These are phyloP conservation scores for Clarias batrachus DNA, from an alignment of 2,113 vertebrate species.

Conservation along the genomic window DNA sequence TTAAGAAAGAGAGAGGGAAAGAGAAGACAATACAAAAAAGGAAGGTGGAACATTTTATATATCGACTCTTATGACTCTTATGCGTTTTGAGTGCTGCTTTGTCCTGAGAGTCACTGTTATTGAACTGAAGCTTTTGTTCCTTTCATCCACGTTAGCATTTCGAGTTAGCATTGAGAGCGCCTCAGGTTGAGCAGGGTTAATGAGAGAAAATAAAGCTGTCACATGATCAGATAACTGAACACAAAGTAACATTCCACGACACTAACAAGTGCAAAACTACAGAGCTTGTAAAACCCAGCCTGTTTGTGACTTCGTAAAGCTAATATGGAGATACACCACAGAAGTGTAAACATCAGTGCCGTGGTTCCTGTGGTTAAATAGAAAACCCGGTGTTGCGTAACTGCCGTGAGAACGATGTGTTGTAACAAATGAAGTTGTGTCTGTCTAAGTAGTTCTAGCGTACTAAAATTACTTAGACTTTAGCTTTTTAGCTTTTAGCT, in stretches of 20 bases:
- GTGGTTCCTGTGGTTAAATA: background rate
- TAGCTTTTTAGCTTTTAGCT: no score
- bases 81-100: conserved; percentile 40
- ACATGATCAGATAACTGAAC: background rate
- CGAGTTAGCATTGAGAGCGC: background rate
- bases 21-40: background rate
- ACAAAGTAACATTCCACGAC: background rate
- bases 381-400: background rate
- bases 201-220: background rate
- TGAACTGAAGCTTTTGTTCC: background rate
- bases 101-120: conserved; percentile 34
- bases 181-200: background rate
- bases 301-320: background rate
- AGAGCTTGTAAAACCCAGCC: background rate
- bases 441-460: background rate
- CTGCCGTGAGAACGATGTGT: background rate
- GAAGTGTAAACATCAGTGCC: background rate
- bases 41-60: conserved; percentile 44
- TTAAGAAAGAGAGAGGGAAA: conserved; percentile 21
- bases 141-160: background rate
- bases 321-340: background rate
- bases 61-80: conserved; percentile 21
- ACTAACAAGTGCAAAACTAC: background rate
- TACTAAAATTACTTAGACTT: background rate
- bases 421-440: background rate